phyloP scores from a whole-genome alignment of 2,113 vertebrate species.

The Varanus komodoensis region DNA sequence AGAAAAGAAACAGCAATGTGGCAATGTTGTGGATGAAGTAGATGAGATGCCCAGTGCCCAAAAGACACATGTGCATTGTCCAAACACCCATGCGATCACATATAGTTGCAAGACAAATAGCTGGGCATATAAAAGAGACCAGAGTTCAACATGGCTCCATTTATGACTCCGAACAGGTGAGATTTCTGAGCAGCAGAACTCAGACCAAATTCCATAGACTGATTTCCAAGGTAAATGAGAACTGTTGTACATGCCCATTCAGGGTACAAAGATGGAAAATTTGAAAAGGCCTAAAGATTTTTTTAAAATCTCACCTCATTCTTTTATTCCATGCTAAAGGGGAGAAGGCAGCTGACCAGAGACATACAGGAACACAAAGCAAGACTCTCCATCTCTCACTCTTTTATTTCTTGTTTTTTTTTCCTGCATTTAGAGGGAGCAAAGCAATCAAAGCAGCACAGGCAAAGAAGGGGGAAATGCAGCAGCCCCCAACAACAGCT shows the following conservation, averaged over 20 bases:
- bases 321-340: neutral
- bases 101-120: neutral
- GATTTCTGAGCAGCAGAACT: neutral
- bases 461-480: neutral
- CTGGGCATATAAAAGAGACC: neutral
- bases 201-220: neutral
- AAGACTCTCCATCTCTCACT: neutral
- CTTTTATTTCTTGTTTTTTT: conserved; percentile 15
- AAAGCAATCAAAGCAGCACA: neutral
- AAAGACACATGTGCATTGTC: neutral
- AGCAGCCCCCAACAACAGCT: neutral
- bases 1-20: neutral
- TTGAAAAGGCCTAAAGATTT: neutral
- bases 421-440: conserved; percentile 17
- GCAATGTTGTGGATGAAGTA: neutral
- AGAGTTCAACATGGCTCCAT: neutral
- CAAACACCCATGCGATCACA: too few species aligned
- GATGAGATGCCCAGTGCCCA: too few species aligned
- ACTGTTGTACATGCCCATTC: neutral
- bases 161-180: neutral
- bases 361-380: neutral
- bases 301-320: neutral
- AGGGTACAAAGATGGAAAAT: neutral
- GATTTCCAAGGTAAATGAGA: neutral
- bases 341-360: neutral